A percentile compares a stretch with the other conserved stretches of the same genome.
Conservation (phyloP, 2,888 invertebrate species). For the Coremacera marginata region DNA sequence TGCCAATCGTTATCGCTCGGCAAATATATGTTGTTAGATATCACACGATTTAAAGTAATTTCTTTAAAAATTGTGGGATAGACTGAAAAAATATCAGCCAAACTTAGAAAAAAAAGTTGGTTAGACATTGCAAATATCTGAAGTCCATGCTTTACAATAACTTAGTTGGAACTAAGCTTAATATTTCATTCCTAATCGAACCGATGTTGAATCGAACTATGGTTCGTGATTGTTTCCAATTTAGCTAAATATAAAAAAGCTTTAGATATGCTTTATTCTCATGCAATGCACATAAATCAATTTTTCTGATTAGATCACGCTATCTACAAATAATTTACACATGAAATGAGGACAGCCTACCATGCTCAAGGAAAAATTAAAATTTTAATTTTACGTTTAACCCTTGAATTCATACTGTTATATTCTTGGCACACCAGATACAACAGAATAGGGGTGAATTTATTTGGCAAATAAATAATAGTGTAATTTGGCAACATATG, state of each 20-base stretch:
- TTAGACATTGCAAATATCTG: slow-evolving; percentile 56
- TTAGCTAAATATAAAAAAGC: slow-evolving; percentile 52
- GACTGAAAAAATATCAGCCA: slow-evolving; percentile 74
- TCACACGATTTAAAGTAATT: slow-evolving; percentile 71
- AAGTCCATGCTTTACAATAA: neutral
- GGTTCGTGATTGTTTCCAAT: slow-evolving; percentile 64
- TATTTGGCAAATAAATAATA: too few species aligned
- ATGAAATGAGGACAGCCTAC: too few species aligned
- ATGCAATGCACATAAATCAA: slow-evolving; percentile 43
- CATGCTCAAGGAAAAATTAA: too few species aligned
- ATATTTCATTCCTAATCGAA: slow-evolving; percentile 4
- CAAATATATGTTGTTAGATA: slow-evolving; percentile 64
- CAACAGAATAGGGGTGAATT: too few species aligned
- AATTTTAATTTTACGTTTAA: too few species aligned
- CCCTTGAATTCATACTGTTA: too few species aligned
- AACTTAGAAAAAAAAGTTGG: slow-evolving; percentile 65
- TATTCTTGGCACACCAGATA: too few species aligned
- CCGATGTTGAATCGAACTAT: slow-evolving; percentile 40
- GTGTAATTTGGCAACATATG: too few species aligned
- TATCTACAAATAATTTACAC: too few species aligned
- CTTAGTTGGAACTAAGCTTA: neutral
- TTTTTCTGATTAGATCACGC: too few species aligned
- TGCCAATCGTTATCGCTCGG: slow-evolving; percentile 74
- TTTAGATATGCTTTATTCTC: slow-evolving; percentile 38
- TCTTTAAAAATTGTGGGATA: slow-evolving; percentile 77